Base-by-base conservation (phyloP, 2,113 vertebrate genomes). In the Caranx ignobilis region DNA sequence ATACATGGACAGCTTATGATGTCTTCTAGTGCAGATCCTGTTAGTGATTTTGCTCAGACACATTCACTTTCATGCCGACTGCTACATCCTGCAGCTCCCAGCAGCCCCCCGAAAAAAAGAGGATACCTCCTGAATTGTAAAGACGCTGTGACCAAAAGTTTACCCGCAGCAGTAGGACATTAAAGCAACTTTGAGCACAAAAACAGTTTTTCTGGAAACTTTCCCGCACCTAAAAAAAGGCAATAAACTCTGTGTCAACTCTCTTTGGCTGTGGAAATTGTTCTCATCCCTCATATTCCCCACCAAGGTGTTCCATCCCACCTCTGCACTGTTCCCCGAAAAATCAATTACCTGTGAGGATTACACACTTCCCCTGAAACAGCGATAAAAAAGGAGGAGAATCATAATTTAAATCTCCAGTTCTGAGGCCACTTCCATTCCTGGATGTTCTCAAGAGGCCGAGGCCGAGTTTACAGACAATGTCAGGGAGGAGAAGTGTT, bases 341-440 rank as follows among this genome's bases (percentile, higher is more conserved):
- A 86, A 93, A 88, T 71, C 84, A 84, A 90, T 88, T 86, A 82
- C 85, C 74, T 80, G 35, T 35, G 50, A 79, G 75, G 71, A 72
- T 87, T 73, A 69, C 45, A 34, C 48, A 55, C 59, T 37, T 68
- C 19, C 65, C 6, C 13, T 16, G 41, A 66, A 79, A 79, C 55
- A 66, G 59, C 3, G 4, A 31, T 59, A 61, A 52, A 63, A 48
- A 37, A n/a, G 32, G 48, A 75, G 63, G 48, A 75, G 63, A 80
- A 84, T 87, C 64, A 54, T 75, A 79, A 87, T 82, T 78, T 65
- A 35, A 70, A 89, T 83, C 67, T 85, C 75, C 31, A 26, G 13
- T 62, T 70, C 60, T 82, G n/a, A 85, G 61, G 60, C 63, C 57
- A 57, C 71, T 73, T 82, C 62, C 50, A 50, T 76, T 77, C 32